These are phyloP conservation scores for Salvelinus sp. DNA, from an alignment of 2,113 vertebrate species.

Conservation along the genomic window DNA sequence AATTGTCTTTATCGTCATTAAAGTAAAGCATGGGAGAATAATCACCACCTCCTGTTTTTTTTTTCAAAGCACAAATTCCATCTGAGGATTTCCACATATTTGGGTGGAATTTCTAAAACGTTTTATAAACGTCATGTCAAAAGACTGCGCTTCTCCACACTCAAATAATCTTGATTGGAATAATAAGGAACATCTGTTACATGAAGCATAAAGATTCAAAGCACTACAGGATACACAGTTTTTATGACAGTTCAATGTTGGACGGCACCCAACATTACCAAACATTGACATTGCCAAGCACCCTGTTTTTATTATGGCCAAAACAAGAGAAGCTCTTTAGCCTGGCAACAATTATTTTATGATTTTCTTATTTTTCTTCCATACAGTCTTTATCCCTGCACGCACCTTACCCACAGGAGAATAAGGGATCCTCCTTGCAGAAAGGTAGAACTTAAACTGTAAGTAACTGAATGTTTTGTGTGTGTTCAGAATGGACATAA, in stretches of 20 bases:
- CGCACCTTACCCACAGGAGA: conserved; percentile 63
- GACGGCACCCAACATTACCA: conserved; percentile 45
- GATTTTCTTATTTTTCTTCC: conserved; percentile 72
- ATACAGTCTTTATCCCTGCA: conserved; percentile 68
- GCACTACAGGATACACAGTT: conserved; percentile 47
- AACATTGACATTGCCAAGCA: conserved; percentile 57
- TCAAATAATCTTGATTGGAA: conserved; percentile 55
- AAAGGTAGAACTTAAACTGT: neutral
- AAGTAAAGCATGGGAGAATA: neutral
- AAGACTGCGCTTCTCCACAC: conserved; percentile 38
- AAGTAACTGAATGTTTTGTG: too few species aligned
- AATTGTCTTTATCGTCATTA: neutral
- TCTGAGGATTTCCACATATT: conserved; percentile 34
- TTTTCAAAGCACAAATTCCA: conserved; percentile 15
- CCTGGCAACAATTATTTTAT: conserved; percentile 71
- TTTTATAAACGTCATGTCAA: conserved; percentile 49
- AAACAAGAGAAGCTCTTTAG: conserved; percentile 59
- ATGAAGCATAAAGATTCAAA: conserved; percentile 60
- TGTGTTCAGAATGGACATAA: too few species aligned
- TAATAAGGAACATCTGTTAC: conserved; percentile 67
- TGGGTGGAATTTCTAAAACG: neutral
- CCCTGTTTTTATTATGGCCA: conserved; percentile 60
- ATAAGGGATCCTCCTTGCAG: conserved; percentile 8
- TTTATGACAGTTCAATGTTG: conserved; percentile 27
- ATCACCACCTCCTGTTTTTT: neutral